Evolutionary conservation across 2,113 vertebrate genomes (phyloP), one percentile per base, ranked within the genome.

Genomic region (Anthoscopus minutus): DNA sequence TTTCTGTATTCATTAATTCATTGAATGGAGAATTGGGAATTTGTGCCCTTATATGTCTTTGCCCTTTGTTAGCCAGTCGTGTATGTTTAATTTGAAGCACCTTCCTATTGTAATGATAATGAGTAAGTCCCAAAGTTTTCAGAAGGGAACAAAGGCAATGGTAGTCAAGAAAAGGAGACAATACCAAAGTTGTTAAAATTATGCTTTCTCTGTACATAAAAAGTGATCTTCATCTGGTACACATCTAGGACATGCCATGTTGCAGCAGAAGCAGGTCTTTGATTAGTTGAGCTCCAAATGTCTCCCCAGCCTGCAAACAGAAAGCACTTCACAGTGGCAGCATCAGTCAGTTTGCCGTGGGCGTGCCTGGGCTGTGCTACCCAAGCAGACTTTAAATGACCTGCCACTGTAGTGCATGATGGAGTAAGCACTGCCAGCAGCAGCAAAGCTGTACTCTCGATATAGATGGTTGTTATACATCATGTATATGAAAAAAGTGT

Each of bases 31-130:
- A 77, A 38, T 1, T 90, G 64, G 76, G 50, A 64, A 90, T 83
- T 94, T 86, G 54, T 92, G 50, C 31, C 50, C 50, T 94, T 30
- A 23, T 37, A 82, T 86, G 53, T 85, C 57, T 94, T 92, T 91
- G 93, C 66, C 38, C 56, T 87, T 94, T 73, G 66, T 94, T 91
- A 87, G 40, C 73, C 44, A 71, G 35, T 81, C 0, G 0, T 38
- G n/a, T 48, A 14, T 73, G 64, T 91, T 92, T 94, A 94, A 94
- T 77, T 80, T 80, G 70, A 85, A 91, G 33, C 73, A 84, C 50
- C 91, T 89, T 91, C 31, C 65, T 85, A 19, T 69, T 92, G 48
- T 79, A 91, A 73, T 85, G 61, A 45, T 92, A 94, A 89, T 61
- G 28, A 80, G 27, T 13, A 85, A 76, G 8, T 72, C 53, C 51